phyloP scores from a whole-genome alignment of 1,140 invertebrate species.

The Drosophila rhopaloa region DNA sequence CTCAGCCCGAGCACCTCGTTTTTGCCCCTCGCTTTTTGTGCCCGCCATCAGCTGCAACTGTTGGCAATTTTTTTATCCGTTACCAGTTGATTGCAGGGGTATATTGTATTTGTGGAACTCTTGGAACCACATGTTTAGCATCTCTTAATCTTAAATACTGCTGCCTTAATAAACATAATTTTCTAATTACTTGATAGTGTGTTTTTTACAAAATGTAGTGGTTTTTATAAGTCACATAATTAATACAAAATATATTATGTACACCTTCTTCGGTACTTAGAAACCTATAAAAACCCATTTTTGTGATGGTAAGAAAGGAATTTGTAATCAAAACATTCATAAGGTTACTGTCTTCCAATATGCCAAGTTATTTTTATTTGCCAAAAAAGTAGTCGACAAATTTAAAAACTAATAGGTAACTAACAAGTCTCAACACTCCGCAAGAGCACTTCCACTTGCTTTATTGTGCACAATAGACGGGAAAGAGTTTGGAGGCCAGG shows the following conservation, averaged over 20 bases:
- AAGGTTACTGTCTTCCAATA: no score
- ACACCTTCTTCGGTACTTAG: no score
- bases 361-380: no score
- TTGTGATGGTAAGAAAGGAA: no score
- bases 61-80: constrained; percentile 58
- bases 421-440: not conserved
- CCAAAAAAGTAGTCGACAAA: no score
- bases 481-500: constrained; percentile 7
- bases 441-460: not conserved
- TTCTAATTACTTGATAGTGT: no score
- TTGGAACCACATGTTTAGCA: not conserved
- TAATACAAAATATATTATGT: no score
- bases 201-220: no score
- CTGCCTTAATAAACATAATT: no score
- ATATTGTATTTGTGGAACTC: not conserved
- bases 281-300: no score
- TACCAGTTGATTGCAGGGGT: not conserved
- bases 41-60: constrained; percentile 64
- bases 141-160: not conserved
- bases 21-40: constrained; percentile 4
- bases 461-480: constrained; percentile 29
- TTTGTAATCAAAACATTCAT: no score
- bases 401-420: not conserved
- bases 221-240: no score
- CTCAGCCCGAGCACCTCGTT: constrained; percentile 30